These are phyloP conservation scores for Hemithea aestivaria DNA, from an alignment of 2,888 invertebrate genomes.

Conservation along the genomic window DNA sequence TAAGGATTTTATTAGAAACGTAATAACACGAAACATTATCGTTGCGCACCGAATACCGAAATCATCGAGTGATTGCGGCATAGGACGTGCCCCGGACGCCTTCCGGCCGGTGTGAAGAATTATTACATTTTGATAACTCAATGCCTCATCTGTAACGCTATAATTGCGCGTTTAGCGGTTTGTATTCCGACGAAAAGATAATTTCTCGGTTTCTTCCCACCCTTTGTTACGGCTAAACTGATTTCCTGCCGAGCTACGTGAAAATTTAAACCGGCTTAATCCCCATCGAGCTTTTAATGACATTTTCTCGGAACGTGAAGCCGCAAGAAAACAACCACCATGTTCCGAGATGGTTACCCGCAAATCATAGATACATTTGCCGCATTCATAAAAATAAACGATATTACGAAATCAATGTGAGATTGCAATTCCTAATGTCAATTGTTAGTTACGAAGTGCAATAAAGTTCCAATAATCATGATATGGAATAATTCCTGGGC, in stretches of 20 bases:
- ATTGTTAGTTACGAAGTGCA: slow-evolving; percentile 80
- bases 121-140: slow-evolving; percentile 74
- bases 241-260: slow-evolving; percentile 75
- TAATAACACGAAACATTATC: slow-evolving; percentile 38
- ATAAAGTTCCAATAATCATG: slow-evolving; percentile 80
- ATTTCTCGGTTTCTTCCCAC: slow-evolving; percentile 75
- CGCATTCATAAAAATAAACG: slow-evolving; percentile 77
- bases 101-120: slow-evolving; percentile 75
- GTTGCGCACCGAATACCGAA: slow-evolving; percentile 59
- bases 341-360: slow-evolving; percentile 65
- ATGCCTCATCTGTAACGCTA: slow-evolving; percentile 71
- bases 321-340: slow-evolving; percentile 70
- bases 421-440: slow-evolving; percentile 80
- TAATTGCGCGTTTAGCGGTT: slow-evolving; percentile 77
- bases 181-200: slow-evolving; percentile 67
- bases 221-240: slow-evolving; percentile 72
- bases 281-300: slow-evolving; percentile 76
- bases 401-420: slow-evolving; percentile 78
- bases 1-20: slow-evolving; percentile 71
- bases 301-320: slow-evolving; percentile 66
- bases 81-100: slow-evolving; percentile 69
- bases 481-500: slow-evolving; percentile 68
- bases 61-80: slow-evolving; percentile 58
- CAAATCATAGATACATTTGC: slow-evolving; percentile 78
- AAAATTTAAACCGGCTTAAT: slow-evolving; percentile 72